Evolutionary conservation across 2,113 vertebrate genomes (phyloP).

Genomic region (Datnioides undecimradiatus): DNA sequence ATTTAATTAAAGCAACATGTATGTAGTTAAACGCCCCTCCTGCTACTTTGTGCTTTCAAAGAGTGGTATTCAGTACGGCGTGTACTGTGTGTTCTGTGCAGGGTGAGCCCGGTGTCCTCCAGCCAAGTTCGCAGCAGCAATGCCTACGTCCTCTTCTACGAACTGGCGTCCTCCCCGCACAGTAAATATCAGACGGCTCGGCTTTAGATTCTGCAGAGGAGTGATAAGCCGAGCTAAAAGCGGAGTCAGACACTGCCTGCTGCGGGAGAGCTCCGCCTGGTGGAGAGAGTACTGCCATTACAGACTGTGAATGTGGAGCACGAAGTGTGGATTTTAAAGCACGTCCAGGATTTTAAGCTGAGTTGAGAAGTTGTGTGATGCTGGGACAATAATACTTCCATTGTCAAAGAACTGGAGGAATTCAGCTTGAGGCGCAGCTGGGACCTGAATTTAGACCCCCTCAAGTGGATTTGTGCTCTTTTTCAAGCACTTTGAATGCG

Average conservation of each 20-base stretch:
- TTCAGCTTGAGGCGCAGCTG: neutral
- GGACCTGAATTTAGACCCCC: neutral
- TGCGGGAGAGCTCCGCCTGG: slow-evolving; percentile 35
- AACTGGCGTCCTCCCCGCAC: slow-evolving; percentile 88
- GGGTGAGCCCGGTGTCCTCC: slow-evolving; percentile 93
- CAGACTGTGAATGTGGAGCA: slow-evolving; percentile 28
- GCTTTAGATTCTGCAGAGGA: slow-evolving; percentile 40
- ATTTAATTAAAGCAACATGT: neutral
- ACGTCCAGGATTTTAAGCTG: neutral
- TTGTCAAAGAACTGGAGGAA: slow-evolving; percentile 1
- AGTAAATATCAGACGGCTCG: slow-evolving; percentile 82
- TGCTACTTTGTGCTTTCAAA: neutral
- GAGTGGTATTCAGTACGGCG: too few relatives aligned
- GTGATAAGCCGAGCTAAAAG: neutral
- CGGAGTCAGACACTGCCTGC: neutral
- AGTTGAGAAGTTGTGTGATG: neutral
- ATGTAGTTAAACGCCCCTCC: neutral
- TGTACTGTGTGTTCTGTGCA: slow-evolving; percentile 57
- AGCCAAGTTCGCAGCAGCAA: slow-evolving; percentile 95
- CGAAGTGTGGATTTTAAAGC: neutral
- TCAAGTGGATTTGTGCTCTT: neutral
- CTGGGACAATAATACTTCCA: neutral
- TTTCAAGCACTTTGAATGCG: slow-evolving; percentile 39
- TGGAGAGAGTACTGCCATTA: slow-evolving; percentile 44
- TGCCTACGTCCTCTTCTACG: slow-evolving; percentile 95